Evolutionary conservation across 1,140 invertebrate species (phyloP), one percentile per base, ranked within the genome.

Genomic region (Amyelois transitella): DNA sequence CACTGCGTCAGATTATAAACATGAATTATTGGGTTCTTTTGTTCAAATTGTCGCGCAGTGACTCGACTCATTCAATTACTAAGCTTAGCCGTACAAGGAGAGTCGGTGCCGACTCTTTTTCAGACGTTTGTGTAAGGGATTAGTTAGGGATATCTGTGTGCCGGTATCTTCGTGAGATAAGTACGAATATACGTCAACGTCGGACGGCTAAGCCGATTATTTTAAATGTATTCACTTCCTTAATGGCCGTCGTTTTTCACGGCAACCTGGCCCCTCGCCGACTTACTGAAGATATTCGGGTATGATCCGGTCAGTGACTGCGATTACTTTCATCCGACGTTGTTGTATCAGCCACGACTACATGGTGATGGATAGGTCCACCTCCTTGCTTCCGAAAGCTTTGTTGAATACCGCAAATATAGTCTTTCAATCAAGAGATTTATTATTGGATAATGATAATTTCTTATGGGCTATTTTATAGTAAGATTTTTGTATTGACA

Each of bases 191-290:
- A 86, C 80, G 85, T 88, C 85, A 88, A 88, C 85, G 85, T 88
- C 82, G 81, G 75, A 80, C 77, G 77, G 69, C 80, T 88, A 88
- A 88, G 85, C 85, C 81, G 85, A 88, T 88, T 86, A 88, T 86
- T 88, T 88, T 85, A 88, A 88, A 88, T 86, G 85, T 88, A 88
- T 88, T 88, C 82, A 88, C 85, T 86, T 88, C 82, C 82, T 84
- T 88, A 88, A 88, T 88, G 85, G 82, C 82, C 62, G 80, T 88
- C 85, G 78, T 86, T 88, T 86, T 86, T 88, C 85, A 88, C 77
- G 63, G 64, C 65, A 58, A 54, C 64, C 66, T 71, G 77, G 69
- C 69, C 73, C 54, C 66, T 66, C 66, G 67, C 64, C 70, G 73
- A 81, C 79, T 83, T 77, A 83, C 80, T 74, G 81, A 77, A 80